A percentile compares a stretch with the other conserved stretches of the same genome.
Evolutionary conservation across 2,888 invertebrate genomes (phyloP).

Genomic region (Melangyna quadrimaculata): DNA sequence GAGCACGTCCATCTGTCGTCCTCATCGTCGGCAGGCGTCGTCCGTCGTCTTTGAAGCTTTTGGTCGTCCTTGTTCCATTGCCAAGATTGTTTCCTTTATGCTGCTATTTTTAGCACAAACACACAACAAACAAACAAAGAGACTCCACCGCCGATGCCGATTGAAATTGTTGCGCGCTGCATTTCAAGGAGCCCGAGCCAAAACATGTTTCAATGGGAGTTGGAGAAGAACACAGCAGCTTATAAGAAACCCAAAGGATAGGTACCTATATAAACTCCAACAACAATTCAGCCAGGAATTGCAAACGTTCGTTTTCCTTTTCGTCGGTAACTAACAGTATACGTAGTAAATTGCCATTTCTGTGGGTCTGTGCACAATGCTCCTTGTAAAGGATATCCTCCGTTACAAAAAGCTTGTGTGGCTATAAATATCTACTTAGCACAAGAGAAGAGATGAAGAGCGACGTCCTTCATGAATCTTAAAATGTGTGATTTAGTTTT

Average conservation of each 20-base stretch:
- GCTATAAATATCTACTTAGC: slow-evolving; percentile 64
- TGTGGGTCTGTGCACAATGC: slow-evolving; percentile 36
- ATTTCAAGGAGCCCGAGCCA: slow-evolving; percentile 56
- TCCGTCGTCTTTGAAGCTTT: not conserved
- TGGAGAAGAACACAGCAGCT: not conserved
- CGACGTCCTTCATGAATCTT: slow-evolving; percentile 66
- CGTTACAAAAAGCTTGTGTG: slow-evolving; percentile 51
- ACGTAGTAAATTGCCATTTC: slow-evolving; percentile 59
- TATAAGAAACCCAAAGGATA: slow-evolving; percentile 17
- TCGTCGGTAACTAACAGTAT: slow-evolving; percentile 43
- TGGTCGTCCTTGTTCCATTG: not conserved
- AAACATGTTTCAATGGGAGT: slow-evolving; percentile 37
- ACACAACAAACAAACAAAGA: not conserved
- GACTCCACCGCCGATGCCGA: not conserved
- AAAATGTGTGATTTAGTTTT: slow-evolving; percentile 65
- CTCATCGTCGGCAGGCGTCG: not conserved
- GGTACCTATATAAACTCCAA: too few relatives aligned
- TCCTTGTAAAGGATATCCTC: slow-evolving; percentile 42
- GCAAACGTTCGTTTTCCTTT: slow-evolving; percentile 54
- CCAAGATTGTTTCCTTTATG: slow-evolving; percentile 5
- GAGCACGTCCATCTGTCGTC: slow-evolving; percentile 77
- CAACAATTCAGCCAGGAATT: slow-evolving; percentile 31
- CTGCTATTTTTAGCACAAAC: not conserved
- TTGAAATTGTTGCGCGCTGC: slow-evolving; percentile 52
- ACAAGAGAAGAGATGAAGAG: slow-evolving; percentile 46